Conservation (phyloP, 2,113 vertebrate species). For the Xyrauchen texanus region DNA sequence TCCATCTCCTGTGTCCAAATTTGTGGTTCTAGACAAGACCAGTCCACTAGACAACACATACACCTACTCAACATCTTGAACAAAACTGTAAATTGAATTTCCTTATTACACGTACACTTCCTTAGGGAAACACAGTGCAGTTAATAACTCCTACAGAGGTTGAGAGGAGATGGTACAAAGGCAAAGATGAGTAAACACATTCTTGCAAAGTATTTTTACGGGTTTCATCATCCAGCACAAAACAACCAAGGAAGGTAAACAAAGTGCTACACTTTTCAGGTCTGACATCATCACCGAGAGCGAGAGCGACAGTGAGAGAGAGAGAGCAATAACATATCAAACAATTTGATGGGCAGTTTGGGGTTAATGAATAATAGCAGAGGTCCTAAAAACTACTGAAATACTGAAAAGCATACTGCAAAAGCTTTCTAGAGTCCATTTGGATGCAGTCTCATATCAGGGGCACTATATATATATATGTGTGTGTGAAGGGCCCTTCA, state of each 20-base stretch:
- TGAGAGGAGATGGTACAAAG: conserved; percentile 65
- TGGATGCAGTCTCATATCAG: not conserved
- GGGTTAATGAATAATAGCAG: not conserved
- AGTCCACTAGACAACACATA: not conserved
- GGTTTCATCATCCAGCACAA: conserved; percentile 77
- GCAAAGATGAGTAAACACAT: conserved; percentile 64
- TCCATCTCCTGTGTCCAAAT: not conserved
- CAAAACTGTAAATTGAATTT: conserved; percentile 53
- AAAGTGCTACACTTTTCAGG: conserved; percentile 63
- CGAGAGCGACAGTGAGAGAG: conserved; percentile 25
- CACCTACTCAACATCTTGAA: conserved; percentile 46
- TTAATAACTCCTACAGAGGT: conserved; percentile 56
- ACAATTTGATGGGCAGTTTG: too few relatives aligned
- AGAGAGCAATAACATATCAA: not conserved
- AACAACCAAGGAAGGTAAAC: conserved; percentile 70
- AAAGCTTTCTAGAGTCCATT: not conserved
- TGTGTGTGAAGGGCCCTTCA: conserved; percentile 39
- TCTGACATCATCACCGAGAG: conserved; percentile 61
- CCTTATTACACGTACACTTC: conserved; percentile 61
- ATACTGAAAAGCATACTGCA: conserved; percentile 14
- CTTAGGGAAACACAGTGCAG: conserved; percentile 52
- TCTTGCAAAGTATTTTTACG: conserved; percentile 74
- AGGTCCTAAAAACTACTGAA: conserved; percentile 28
- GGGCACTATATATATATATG: conserved; percentile 9
- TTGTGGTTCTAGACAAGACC: not conserved